phyloP scores from a whole-genome alignment of 1,140 invertebrate genomes.

The Nixonia krombeini region DNA sequence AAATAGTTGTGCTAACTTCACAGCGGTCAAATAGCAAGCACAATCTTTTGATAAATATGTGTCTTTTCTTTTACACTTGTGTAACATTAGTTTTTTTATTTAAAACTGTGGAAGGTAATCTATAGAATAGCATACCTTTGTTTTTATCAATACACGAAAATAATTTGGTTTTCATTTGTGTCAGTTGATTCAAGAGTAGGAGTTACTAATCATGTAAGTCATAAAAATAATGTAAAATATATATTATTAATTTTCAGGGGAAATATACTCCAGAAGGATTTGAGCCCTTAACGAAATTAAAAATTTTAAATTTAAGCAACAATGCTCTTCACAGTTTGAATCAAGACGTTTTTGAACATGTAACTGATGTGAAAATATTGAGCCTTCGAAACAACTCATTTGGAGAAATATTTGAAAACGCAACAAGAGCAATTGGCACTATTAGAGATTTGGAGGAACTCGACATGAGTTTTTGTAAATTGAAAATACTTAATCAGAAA shows the following conservation, averaged over 20 bases:
- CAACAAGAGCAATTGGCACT: conserved; percentile 76
- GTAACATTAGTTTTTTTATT: not conserved
- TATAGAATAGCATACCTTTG: too few relatives aligned
- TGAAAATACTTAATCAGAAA: conserved; percentile 58
- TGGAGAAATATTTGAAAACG: conserved; percentile 74
- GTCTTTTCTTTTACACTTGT: too few relatives aligned
- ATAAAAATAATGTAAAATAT: too few relatives aligned
- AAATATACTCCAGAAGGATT: conserved; percentile 72
- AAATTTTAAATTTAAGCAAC: conserved; percentile 75
- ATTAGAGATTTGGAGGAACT: conserved; percentile 78
- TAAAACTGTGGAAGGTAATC: too few relatives aligned
- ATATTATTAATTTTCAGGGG: conserved; percentile 74
- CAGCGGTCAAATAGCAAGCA: too few relatives aligned
- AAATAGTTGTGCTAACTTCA: too few relatives aligned
- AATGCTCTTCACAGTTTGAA: conserved; percentile 79
- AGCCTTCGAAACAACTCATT: conserved; percentile 80
- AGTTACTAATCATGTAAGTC: too few relatives aligned
- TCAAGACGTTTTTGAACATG: conserved; percentile 81
- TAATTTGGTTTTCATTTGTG: too few relatives aligned
- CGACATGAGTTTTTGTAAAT: conserved; percentile 77
- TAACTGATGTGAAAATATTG: conserved; percentile 76
- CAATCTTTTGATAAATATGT: too few relatives aligned
- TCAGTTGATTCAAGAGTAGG: too few relatives aligned
- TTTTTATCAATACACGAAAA: too few relatives aligned
- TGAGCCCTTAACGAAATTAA: conserved; percentile 76